phyloP scores from a whole-genome alignment of 2,113 vertebrate genomes.

The Ceyx cyanopectus region DNA sequence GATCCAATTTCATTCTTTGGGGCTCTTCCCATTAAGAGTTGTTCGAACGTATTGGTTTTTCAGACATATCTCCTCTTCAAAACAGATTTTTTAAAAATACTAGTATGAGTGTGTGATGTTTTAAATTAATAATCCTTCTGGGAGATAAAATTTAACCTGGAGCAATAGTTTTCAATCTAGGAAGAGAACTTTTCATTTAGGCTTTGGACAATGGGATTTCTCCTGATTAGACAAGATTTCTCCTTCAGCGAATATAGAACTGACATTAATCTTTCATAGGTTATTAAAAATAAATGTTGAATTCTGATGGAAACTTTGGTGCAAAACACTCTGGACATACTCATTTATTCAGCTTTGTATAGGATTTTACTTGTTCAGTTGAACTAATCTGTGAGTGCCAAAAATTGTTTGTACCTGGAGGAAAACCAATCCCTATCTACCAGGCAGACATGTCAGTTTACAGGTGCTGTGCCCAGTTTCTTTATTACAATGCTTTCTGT shows the following conservation, averaged over 20 bases:
- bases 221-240: background rate
- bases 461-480: background rate
- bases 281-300: constrained; percentile 10
- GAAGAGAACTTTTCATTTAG: background rate
- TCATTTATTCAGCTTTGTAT: background rate
- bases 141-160: constrained; percentile 22
- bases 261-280: background rate
- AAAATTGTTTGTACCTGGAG: background rate
- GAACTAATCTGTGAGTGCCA: background rate
- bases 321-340: background rate
- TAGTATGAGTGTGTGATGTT: background rate
- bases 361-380: background rate
- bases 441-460: background rate
- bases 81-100: background rate
- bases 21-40: background rate
- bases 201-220: background rate
- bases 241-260: background rate
- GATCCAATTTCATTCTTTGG: background rate
- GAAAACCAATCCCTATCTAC: background rate
- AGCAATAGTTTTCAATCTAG: background rate
- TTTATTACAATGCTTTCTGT: background rate
- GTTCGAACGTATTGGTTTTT: background rate
- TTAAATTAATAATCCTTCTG: background rate
- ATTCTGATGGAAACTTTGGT: background rate
- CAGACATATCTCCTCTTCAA: background rate